These are phyloP conservation scores for Ctenicera cuprea DNA, from an alignment of 2,888 invertebrate species.

Conservation along the genomic window DNA sequence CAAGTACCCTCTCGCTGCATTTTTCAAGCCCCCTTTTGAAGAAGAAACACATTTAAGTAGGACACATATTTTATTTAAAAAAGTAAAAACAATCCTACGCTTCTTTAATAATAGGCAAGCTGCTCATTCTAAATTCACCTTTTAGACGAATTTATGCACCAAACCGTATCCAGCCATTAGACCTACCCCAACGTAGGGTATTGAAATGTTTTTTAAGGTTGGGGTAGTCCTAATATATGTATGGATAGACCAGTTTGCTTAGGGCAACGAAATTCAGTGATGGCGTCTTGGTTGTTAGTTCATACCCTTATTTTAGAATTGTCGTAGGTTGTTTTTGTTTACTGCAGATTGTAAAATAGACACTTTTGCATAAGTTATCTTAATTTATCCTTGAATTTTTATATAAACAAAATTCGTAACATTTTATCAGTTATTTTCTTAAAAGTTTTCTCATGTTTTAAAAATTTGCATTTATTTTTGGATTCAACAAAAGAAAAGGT, in stretches of 20 bases:
- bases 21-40: too few relatives aligned
- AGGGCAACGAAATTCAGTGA: conserved; percentile 6
- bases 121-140: conserved; percentile 25
- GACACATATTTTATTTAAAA: not conserved
- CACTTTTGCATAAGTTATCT: too few relatives aligned
- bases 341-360: too few relatives aligned
- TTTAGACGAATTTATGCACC: conserved; percentile 17
- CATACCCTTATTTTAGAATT: not conserved
- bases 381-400: too few relatives aligned
- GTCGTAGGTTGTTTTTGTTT: too few relatives aligned
- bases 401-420: too few relatives aligned
- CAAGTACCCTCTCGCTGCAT: too few relatives aligned
- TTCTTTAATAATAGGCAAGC: conserved; percentile 7
- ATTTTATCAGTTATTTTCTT: too few relatives aligned
- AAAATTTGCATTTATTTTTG: too few relatives aligned
- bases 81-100: conserved; percentile 4
- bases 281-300: not conserved
- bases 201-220: conserved; percentile 30
- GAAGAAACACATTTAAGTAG: too few relatives aligned
- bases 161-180: conserved; percentile 1
- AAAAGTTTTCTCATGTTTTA: too few relatives aligned
- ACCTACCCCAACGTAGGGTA: conserved; percentile 40
- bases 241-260: conserved; percentile 10
- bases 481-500: too few relatives aligned
- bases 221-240: conserved; percentile 32